Evolutionary conservation across 2,113 vertebrate genomes (phyloP).

Genomic region (Callorhinus ursinus): DNA sequence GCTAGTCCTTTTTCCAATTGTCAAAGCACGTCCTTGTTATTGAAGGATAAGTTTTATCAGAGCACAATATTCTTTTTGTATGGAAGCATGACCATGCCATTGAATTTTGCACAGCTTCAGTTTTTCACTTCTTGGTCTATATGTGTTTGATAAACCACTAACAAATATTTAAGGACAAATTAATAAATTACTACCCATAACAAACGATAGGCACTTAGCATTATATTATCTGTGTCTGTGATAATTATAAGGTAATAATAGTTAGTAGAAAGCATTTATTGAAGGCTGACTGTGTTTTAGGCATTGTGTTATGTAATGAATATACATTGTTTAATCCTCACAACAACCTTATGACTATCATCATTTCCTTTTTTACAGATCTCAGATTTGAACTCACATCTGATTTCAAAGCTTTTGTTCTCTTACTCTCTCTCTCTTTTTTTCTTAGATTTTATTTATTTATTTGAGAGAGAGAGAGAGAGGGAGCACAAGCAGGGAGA

Average conservation of each 20-base stretch:
- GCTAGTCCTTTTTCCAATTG: background rate
- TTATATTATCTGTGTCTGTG: background rate
- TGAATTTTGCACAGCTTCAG: background rate
- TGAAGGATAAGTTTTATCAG: background rate
- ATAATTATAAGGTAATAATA: background rate
- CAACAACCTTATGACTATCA: background rate
- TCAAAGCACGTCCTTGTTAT: background rate
- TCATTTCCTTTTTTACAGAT: background rate
- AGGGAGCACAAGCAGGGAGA: background rate
- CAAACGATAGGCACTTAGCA: background rate
- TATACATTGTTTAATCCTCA: background rate
- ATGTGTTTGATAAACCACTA: background rate
- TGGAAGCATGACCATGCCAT: background rate
- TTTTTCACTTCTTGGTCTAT: slow-evolving; percentile 15
- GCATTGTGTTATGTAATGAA: background rate
- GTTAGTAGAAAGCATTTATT: background rate
- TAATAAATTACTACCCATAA: slow-evolving; percentile 6
- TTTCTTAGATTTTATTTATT: background rate
- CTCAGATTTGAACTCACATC: background rate
- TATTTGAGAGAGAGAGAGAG: background rate
- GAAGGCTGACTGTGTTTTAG: background rate
- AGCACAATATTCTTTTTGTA: background rate
- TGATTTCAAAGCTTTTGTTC: slow-evolving; percentile 18
- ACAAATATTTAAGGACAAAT: background rate
- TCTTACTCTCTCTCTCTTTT: background rate